A percentile compares a stretch with the other conserved stretches of the same genome.
phyloP scores from a whole-genome alignment of 2,113 vertebrate genomes.

The Thamnophis sirtalis region DNA sequence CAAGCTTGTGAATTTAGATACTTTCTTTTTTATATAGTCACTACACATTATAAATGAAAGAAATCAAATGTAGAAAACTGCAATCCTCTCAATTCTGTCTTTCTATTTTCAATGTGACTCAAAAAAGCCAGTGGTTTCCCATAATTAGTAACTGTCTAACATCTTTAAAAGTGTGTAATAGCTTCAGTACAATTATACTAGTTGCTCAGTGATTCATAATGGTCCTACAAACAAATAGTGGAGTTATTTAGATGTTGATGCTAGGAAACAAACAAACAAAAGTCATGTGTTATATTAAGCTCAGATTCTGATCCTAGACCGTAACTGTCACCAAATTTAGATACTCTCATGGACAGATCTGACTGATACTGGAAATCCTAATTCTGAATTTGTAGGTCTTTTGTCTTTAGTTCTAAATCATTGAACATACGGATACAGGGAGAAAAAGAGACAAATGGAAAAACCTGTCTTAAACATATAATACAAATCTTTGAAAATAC shows the following conservation, averaged over 20 bases:
- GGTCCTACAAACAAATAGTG: neutral
- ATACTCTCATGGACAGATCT: neutral
- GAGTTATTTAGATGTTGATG: neutral
- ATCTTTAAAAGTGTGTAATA: neutral
- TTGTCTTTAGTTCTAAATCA: neutral
- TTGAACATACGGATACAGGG: neutral
- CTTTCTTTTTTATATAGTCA: neutral
- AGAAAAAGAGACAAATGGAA: neutral
- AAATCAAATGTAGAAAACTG: neutral
- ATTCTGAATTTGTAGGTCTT: neutral
- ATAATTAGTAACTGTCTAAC: neutral
- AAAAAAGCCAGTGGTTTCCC: neutral
- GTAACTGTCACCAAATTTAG: neutral
- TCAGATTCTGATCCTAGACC: neutral
- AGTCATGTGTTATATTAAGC: neutral
- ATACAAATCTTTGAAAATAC: neutral
- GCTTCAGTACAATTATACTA: neutral
- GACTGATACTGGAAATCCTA: too few relatives aligned
- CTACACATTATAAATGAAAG: neutral
- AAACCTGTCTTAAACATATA: neutral
- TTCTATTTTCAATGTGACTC: neutral
- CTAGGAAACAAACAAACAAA: neutral
- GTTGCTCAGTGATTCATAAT: neutral
- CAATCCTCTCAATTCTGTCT: neutral
- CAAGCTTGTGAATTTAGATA: neutral